phyloP scores from a whole-genome alignment of 1,140 invertebrate species.

The Bombus breviceps region DNA sequence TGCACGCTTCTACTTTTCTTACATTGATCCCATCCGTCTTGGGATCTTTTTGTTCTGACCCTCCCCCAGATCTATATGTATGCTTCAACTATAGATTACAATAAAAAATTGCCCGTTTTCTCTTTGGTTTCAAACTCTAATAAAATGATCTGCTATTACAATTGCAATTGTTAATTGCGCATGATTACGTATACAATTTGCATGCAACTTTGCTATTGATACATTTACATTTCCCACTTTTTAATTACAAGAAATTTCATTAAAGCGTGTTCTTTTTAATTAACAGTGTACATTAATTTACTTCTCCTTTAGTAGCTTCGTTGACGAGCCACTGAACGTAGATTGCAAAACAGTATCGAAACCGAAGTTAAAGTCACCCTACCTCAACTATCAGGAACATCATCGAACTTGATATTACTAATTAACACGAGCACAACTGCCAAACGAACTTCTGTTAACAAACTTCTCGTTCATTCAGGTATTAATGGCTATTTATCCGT shows the following conservation, averaged over 20 bases:
- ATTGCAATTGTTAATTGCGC: neutral
- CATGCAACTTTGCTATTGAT: neutral
- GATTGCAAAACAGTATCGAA: constrained; percentile 26
- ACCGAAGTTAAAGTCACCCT: neutral
- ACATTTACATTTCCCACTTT: neutral
- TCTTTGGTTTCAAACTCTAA: neutral
- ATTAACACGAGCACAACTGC: constrained; percentile 9
- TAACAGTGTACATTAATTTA: constrained; percentile 21
- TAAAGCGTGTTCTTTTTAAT: neutral
- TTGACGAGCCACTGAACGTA: neutral
- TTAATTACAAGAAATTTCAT: neutral
- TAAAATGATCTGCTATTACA: neutral
- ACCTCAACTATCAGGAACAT: neutral
- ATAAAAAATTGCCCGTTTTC: neutral
- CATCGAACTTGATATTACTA: constrained; percentile 24
- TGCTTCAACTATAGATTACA: too few relatives aligned
- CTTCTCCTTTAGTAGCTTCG: neutral
- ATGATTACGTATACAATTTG: neutral
- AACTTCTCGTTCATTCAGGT: neutral
- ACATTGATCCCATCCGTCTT: neutral
- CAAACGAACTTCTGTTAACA: constrained; percentile 11
- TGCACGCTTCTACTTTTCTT: neutral
- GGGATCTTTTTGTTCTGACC: neutral
- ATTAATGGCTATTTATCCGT: neutral
- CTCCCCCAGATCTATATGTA: neutral